A percentile compares a stretch with the other conserved stretches of the same genome.
These are phyloP conservation scores for Acronicta aceris DNA, from an alignment of 2,888 invertebrate genomes.

Conservation along the genomic window DNA sequence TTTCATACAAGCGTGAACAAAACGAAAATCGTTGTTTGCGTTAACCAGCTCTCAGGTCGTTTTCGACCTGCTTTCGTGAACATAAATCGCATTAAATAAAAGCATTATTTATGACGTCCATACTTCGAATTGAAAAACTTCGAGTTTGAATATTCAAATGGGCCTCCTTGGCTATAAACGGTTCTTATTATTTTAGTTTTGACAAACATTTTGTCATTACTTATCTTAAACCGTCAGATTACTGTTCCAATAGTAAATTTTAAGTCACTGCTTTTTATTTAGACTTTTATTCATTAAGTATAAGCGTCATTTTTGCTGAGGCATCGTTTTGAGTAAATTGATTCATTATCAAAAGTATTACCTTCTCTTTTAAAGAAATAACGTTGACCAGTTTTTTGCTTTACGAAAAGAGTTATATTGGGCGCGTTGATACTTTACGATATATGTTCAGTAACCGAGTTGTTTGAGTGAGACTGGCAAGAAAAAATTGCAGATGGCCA, in stretches of 20 bases:
- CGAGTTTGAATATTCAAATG: constrained; percentile 62
- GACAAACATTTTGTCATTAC: constrained; percentile 41
- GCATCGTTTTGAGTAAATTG: constrained; percentile 52
- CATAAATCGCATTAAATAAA: constrained; percentile 86
- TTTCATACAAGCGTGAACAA: constrained; percentile 86
- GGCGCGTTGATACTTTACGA: constrained; percentile 56
- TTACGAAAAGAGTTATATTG: constrained; percentile 55
- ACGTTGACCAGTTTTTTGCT: constrained; percentile 49
- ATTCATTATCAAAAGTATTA: constrained; percentile 49
- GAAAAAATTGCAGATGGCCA: constrained; percentile 60
- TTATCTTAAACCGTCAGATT: constrained; percentile 22
- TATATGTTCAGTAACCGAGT: constrained; percentile 45
- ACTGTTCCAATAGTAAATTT: constrained; percentile 23
- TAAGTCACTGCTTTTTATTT: constrained; percentile 16
- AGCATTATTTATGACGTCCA: constrained; percentile 80
- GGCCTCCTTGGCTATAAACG: constrained; percentile 66
- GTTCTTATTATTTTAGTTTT: constrained; percentile 64
- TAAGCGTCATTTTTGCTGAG: constrained; percentile 15
- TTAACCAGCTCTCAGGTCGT: constrained; percentile 87
- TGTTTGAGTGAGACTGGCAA: constrained; percentile 52
- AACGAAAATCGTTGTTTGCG: constrained; percentile 83
- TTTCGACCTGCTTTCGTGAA: constrained; percentile 86
- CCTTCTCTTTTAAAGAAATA: constrained; percentile 49
- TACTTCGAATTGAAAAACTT: constrained; percentile 76
- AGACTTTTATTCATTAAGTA: constrained; percentile 33